Conservation (phyloP, 23 tunicate species). For the Oikopleura vanhoeffeni region DNA sequence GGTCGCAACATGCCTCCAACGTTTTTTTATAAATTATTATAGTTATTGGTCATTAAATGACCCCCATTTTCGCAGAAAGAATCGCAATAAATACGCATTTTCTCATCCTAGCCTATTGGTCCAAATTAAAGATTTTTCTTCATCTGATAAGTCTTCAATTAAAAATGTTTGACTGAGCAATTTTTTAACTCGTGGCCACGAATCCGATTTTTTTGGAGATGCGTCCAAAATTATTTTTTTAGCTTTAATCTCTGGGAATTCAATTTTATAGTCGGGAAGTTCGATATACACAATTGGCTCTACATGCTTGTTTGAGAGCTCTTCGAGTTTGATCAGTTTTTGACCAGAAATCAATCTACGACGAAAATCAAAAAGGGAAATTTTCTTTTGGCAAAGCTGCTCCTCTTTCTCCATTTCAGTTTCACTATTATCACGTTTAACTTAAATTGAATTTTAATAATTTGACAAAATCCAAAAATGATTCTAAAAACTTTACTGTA, state of each 20-base stretch:
- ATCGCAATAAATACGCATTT: too few species aligned
- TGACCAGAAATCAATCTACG: not conserved
- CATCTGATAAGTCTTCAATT: not conserved
- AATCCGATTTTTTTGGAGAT: not conserved
- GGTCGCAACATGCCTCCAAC: too few species aligned
- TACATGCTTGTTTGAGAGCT: not conserved
- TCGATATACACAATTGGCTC: slow-evolving; percentile 2
- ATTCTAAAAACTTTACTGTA: too few species aligned
- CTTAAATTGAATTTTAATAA: not conserved
- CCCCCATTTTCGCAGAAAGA: too few species aligned
- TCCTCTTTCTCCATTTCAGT: not conserved
- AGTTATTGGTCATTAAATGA: too few species aligned
- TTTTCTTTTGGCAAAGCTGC: not conserved
- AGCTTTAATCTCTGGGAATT: not conserved
- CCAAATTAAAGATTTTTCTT: not conserved
- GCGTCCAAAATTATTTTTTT: not conserved
- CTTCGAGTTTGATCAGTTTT: not conserved
- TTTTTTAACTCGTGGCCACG: not conserved
- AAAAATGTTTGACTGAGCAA: not conserved
- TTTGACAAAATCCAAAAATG: not conserved
- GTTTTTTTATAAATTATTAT: too few species aligned
- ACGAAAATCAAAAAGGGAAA: not conserved
- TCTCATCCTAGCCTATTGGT: not conserved
- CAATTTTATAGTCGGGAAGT: not conserved
- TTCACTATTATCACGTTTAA: not conserved